phyloP scores from a whole-genome alignment of 2,888 invertebrate species.

The Papilio protenor region DNA sequence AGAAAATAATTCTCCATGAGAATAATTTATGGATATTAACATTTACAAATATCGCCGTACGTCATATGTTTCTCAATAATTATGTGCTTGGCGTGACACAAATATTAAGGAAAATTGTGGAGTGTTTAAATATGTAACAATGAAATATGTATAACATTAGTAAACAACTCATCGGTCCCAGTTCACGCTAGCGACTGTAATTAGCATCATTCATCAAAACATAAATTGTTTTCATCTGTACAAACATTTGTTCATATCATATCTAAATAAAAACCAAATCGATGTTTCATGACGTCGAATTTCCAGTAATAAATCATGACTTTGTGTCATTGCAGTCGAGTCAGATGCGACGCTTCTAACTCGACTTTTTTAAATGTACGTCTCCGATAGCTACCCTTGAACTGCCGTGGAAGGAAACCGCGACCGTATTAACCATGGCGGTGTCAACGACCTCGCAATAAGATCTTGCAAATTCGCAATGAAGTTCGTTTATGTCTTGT shows the following conservation, averaged over 20 bases:
- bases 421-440: constrained; percentile 64
- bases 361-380: neutral
- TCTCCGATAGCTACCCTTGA: constrained; percentile 65
- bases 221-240: constrained; percentile 34
- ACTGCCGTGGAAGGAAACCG: constrained; percentile 71
- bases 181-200: constrained; percentile 22
- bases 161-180: constrained; percentile 22
- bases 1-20: neutral
- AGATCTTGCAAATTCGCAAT: constrained; percentile 48
- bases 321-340: neutral
- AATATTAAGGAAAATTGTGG: constrained; percentile 27
- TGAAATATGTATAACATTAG: constrained; percentile 49
- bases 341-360: neutral
- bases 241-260: constrained; percentile 21
- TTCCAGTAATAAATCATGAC: constrained; percentile 31
- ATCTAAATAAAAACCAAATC: constrained; percentile 34
- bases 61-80: neutral
- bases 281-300: constrained; percentile 19
- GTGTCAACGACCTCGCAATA: constrained; percentile 69
- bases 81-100: neutral
- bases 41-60: neutral
- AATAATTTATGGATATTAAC: neutral
- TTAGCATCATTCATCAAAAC: constrained; percentile 31
- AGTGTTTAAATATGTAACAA: constrained; percentile 1
- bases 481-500: constrained; percentile 38